Evolutionary conservation across 2,797 vertebrate species (phyloP), one percentile per base, ranked within the genome.

Genomic region (Apogon talboti): DNA sequence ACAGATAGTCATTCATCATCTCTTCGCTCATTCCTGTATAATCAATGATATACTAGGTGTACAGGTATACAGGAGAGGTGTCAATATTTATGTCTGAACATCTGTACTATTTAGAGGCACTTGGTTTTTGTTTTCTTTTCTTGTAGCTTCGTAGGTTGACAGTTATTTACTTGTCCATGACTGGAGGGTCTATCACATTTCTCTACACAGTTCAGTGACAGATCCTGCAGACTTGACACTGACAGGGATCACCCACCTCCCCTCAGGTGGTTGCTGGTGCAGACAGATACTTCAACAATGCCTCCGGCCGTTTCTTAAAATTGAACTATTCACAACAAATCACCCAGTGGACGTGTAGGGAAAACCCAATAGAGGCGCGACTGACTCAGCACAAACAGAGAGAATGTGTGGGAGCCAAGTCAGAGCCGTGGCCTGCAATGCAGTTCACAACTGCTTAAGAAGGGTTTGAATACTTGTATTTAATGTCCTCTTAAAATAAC

Each of bases 291-390:
- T 64, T 68, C 61, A 78, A 59, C 67, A 51, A 46, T 28, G 43
- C 71, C 64, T 67, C 63, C 18, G 79, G 72, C 74, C 64, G 43
- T 67, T 71, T 44, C 48, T 76, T 63, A 66, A 62, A 78, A 59
- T 70, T 50, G 46, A 69, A 47, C 67, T 54, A 38, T 64, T 76
- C 57, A 49, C 47, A 82, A 79, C 69, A 81, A 74, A 86, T 78
- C 74, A 76, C 55, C 54, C 18, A 2, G 37, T 56, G 62, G 71
- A 79, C 41, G 30, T 71, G 50, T 33, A 69, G 49, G 46, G 72
- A 49, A 79, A 81, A 68, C 57, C 69, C 76, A 65, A 58, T 18
- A 82, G 73, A 58, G 72, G 51, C 63, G 50, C 44, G 40, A 42
- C 11, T 60, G 35, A 74, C 47, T 82, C 74, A 81, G 77, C 76